Evolutionary conservation across 2,113 vertebrate genomes (phyloP), one percentile per base, ranked within the genome.

Genomic region (Noturus placidus): DNA sequence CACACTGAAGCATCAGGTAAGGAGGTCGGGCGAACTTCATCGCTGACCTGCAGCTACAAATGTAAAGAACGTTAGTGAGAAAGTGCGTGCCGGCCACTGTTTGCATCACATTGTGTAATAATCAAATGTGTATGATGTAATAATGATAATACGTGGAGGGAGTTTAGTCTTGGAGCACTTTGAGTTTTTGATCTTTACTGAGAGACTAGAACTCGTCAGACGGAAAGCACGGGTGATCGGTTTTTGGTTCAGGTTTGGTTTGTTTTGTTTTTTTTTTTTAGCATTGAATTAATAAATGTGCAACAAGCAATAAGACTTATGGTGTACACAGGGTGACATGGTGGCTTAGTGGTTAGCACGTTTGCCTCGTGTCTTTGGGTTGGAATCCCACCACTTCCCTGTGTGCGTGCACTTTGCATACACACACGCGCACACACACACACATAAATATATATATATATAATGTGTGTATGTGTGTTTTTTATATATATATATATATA

Each of bases 1-100:
- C 96, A 98, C 0, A 20, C 46, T 0, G 63, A 85, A 6, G 84
- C 82, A 0, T 92, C 88, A 33, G 87, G 72, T 50, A 96, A 22
- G 56, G 15, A 0, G 6, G 27, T 1, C 0, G n/a, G 13, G 0
- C 81, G 46, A 30, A 22, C 19, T 0, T 19, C n/a, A 0, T 86
- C 83, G 0, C n/a, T 72, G n/a, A 42, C 27, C 87, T 91, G 81
- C n/a, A 83, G 86, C 22, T 81, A 27, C 8, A 76, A 86, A 76
- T 19, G 2, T 15, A 67, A 33, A 7, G 22, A 56, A 22, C 14
- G n/a, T 69, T 69, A 15, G 42, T 6, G 56, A 13, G 56, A 22
- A 74, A 74, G 35, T 1, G 5, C 17, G 65, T n/a, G 30, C 3
- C 27, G 15, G 27, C 4, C 65, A 15, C 13, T 17, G 65, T n/a